Conservation (phyloP, 2,888 invertebrate species). For the Diarsia dahlii region DNA sequence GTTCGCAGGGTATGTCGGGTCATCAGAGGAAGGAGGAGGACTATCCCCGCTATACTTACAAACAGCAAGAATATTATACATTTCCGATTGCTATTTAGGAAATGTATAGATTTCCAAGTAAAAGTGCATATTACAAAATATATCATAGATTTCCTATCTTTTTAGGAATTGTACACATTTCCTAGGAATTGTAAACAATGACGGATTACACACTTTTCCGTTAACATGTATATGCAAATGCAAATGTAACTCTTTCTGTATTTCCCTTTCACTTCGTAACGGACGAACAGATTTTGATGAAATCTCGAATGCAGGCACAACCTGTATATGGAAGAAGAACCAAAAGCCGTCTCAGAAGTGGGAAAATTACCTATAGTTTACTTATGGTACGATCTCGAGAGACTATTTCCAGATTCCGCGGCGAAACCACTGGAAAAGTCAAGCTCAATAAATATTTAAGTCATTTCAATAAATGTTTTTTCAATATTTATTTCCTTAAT, state of each 20-base stretch:
- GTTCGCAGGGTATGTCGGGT: too few relatives aligned
- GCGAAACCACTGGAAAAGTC: not conserved
- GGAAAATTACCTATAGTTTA: not conserved
- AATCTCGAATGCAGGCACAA: not conserved
- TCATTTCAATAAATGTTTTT: constrained; percentile 13
- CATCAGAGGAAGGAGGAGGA: too few relatives aligned
- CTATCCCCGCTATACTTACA: too few relatives aligned
- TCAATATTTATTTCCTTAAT: constrained; percentile 1
- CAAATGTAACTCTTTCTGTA: not conserved
- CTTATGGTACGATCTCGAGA: not conserved
- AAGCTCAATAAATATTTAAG: constrained; percentile 1
- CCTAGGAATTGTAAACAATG: too few relatives aligned
- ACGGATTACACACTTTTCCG: too few relatives aligned
- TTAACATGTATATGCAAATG: too few relatives aligned
- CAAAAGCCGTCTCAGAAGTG: not conserved
- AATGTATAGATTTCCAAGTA: too few relatives aligned
- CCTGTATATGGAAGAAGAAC: not conserved
- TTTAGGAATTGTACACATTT: too few relatives aligned
- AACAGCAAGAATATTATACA: too few relatives aligned
- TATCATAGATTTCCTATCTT: too few relatives aligned
- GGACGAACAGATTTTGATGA: not conserved
- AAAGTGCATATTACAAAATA: too few relatives aligned
- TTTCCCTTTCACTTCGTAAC: not conserved
- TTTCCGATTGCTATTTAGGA: too few relatives aligned
- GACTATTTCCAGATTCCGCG: not conserved